Conservation (phyloP, 2,113 vertebrate genomes). For the Brachionichthys hirsutus region DNA sequence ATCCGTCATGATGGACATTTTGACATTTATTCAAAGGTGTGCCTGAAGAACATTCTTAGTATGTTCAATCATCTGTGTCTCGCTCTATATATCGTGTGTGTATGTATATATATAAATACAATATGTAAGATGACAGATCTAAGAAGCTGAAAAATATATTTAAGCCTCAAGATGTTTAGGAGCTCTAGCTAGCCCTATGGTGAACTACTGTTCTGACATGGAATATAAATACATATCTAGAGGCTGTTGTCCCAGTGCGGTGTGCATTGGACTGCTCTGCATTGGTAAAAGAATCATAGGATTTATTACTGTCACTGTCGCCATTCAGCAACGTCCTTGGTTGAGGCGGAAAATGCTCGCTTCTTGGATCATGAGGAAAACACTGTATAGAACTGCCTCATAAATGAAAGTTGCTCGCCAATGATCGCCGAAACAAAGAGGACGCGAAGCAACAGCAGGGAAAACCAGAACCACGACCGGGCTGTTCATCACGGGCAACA, state of each 20-base stretch:
- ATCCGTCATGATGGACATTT: conserved; percentile 40
- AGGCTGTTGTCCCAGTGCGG: conserved; percentile 30
- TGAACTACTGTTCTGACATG: conserved; percentile 41
- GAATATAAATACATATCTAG: conserved; percentile 24
- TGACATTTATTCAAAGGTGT: conserved; percentile 69
- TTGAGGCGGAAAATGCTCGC: conserved; percentile 47
- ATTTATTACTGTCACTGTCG: conserved; percentile 48
- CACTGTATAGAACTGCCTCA: conserved; percentile 70
- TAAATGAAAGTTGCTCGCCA: conserved; percentile 36
- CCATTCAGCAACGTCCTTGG: conserved; percentile 47
- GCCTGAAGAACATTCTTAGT: conserved; percentile 77
- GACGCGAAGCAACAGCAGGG: conserved; percentile 21
- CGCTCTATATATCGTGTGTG: conserved; percentile 70
- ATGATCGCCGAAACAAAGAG: conserved; percentile 18
- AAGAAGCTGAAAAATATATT: conserved; percentile 64
- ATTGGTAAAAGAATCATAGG: conserved; percentile 36
- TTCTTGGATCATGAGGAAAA: conserved; percentile 61
- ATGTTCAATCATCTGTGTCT: conserved; percentile 72
- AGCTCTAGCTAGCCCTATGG: conserved; percentile 24
- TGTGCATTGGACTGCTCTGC: conserved; percentile 48
- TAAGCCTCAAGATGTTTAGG: conserved; percentile 39
- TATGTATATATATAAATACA: conserved; percentile 73
- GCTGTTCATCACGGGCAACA: conserved; percentile 32
- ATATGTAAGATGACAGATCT: conserved; percentile 60
- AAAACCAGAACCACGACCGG: conserved; percentile 31